Evolutionary conservation across 1,140 invertebrate genomes (phyloP), one percentile per base, ranked within the genome.

Genomic region (Plectrocnemia conspersa): DNA sequence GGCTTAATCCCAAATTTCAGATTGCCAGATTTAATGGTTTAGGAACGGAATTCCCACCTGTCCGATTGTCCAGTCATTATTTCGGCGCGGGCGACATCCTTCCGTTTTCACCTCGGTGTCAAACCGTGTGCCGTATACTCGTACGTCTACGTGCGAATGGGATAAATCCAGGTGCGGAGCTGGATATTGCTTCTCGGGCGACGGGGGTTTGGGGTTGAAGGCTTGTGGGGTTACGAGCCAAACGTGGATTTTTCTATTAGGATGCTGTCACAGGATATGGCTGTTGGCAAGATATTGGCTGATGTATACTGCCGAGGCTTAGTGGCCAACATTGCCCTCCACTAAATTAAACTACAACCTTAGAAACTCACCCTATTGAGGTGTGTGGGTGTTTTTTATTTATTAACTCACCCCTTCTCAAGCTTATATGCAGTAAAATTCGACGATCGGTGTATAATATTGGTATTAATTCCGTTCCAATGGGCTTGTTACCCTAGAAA

Each of bases 211-310:
- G 3, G 36, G 53, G 42, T 21, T n/a, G 33, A 21, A 24, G 41
- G 38, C 23, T 32, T 11, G 15, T 22, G 40, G 48, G 55, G 56
- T 13, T 25, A 45, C 13, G 45, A 49, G 53, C 52, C 50, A 47
- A 40, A 58, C 57, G 57, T 55, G 57, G 57, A 59, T 59, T 59
- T 59, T 59, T 59, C 46, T 59, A 59, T 59, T 55, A 59, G 41
- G 57, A 48, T 27, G 36, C 57, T 59, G 57, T 59, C 57, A 59
- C 57, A 35, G 41, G 23, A 45, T 45, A 47, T 23, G 44, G 44
- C 23, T 21, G 6, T 32, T 33, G 49, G 32, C 32, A 32, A 44
- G 42, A 59, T 59, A 59, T 59, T 59, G 56, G 52, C 48, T 42
- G 44, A 54, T 47, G 32, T 38, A 47, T 47, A 38, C 32, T 19